Evolutionary conservation across 2,888 invertebrate genomes (phyloP), one percentile per base, ranked within the genome.

Genomic region (Plagodis dolabraria): DNA sequence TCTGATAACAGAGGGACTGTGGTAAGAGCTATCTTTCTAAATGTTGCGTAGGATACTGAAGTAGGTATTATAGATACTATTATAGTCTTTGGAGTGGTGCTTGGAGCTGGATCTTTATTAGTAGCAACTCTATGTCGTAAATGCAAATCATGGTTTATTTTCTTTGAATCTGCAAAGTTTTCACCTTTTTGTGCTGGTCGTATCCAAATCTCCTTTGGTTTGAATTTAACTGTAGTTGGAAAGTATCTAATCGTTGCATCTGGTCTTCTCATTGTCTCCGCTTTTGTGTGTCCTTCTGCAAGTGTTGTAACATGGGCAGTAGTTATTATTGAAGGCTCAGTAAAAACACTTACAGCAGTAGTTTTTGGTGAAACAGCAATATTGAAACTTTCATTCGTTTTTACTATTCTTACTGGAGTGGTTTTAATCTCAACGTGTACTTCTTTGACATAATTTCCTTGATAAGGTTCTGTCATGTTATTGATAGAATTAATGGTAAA

Each of bases 121-220:
- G 78, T 82, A 38, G 79, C 75, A 64, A 72, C 76, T 76, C 77
- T 85, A 44, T 76, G 67, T 69, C 79, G 86, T 42, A 74, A 67
- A 62, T 80, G 72, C 38, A 85, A 82, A 48, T 85, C 77, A 65
- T 69, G 78, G 49, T 69, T 67, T 79, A 82, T 84, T 43, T 90
- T 78, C 69, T 90, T 68, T 48, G 56, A 53, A 53, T 68, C 66
- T 22, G 43, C 87, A 63, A 77, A 67, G 57, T 78, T 77, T 85
- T 92, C 92, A 89, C 92, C 92, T 90, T 92, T 92, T 80, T 90
- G 89, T 0, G 91, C 86, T 46, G 92, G 92, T 68, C 79, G 80
- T 71, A 92, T 92, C 92, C 92, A 92, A 74, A 92, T 92, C 72
- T 92, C 92, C 74, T 92, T 92, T n/a, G 88, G 87, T 65, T 89